A percentile compares a stretch with the other conserved stretches of the same genome.
Evolutionary conservation across 1,140 invertebrate genomes (phyloP).

Genomic region (Drosophila auraria): DNA sequence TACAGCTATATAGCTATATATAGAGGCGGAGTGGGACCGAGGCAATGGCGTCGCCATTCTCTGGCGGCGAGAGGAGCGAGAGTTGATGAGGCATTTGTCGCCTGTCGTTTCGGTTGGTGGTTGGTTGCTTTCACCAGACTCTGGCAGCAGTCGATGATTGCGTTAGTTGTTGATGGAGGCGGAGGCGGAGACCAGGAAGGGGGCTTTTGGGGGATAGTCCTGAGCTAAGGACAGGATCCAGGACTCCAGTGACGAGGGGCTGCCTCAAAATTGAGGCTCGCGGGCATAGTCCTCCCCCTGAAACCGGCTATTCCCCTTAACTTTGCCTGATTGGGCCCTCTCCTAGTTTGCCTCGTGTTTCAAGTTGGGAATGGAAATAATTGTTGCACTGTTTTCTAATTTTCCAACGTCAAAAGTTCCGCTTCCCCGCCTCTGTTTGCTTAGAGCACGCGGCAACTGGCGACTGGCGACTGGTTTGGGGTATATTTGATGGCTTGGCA

Average conservation of each 20-base stretch:
- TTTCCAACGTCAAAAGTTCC: constrained; percentile 69
- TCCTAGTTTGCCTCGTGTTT: constrained; percentile 38
- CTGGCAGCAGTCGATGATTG: constrained; percentile 76
- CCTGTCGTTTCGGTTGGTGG: constrained; percentile 57
- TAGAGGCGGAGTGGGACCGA: constrained; percentile 1
- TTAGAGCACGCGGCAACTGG: constrained; percentile 60
- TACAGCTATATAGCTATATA: constrained; percentile 20
- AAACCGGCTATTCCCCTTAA: constrained; percentile 47
- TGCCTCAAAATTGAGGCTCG: constrained; percentile 71
- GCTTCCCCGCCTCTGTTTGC: constrained; percentile 49
- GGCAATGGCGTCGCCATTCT: constrained; percentile 51
- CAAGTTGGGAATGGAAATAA: constrained; percentile 69
- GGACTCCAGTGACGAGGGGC: constrained; percentile 23
- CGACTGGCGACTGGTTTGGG: constrained; percentile 4
- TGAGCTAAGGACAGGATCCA: constrained; percentile 8
- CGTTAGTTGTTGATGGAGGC: constrained; percentile 74
- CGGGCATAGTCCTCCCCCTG: constrained; percentile 51
- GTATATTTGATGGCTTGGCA: constrained; percentile 50
- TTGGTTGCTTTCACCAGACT: constrained; percentile 60
- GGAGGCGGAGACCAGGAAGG: background rate
- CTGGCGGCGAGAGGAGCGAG: constrained; percentile 40
- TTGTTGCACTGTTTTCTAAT: constrained; percentile 79
- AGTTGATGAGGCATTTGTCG: constrained; percentile 76
- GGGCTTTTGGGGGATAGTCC: background rate
- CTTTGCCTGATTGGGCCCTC: constrained; percentile 63